A percentile compares a stretch with the other conserved stretches of the same genome.
Conservation (phyloP, 2,113 vertebrate species). For the Desmodus rotundus region DNA sequence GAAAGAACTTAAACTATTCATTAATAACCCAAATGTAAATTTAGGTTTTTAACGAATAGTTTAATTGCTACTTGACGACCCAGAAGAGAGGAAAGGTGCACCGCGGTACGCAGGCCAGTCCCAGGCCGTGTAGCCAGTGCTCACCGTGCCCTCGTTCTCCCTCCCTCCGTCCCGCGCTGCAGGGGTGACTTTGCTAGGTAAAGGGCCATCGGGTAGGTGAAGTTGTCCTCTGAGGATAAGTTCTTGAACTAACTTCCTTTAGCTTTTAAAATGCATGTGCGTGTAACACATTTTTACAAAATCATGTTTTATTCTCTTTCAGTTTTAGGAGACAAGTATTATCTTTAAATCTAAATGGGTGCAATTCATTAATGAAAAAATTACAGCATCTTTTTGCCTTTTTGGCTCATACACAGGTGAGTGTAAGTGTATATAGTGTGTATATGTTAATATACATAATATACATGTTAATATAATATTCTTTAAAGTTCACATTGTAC, state of each 20-base stretch:
- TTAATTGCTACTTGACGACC: background rate
- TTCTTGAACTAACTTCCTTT: background rate
- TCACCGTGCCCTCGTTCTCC: background rate
- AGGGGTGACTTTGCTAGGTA: background rate
- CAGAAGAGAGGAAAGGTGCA: background rate
- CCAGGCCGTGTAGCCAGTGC: background rate
- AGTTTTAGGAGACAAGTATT: slow-evolving; percentile 97
- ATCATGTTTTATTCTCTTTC: slow-evolving; percentile 46
- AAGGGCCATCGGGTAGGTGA: background rate
- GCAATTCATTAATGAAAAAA: slow-evolving; percentile 94
- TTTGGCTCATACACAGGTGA: slow-evolving; percentile 96
- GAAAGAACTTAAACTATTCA: slow-evolving; percentile 7
- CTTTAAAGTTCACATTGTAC: background rate
- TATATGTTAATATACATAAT: background rate
- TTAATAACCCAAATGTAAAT: background rate
- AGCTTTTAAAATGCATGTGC: slow-evolving; percentile 21
- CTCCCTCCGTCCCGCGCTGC: background rate
- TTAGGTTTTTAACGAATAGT: too few relatives aligned
- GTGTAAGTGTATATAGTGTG: slow-evolving; percentile 29
- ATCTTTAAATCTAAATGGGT: slow-evolving; percentile 91
- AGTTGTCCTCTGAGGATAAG: background rate
- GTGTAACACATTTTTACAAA: background rate
- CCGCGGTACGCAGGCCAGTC: background rate
- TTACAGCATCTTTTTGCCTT: slow-evolving; percentile 97
- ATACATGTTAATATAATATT: background rate